These are phyloP conservation scores for Baronia brevicornis DNA, from an alignment of 2,888 invertebrate species.

Conservation along the genomic window DNA sequence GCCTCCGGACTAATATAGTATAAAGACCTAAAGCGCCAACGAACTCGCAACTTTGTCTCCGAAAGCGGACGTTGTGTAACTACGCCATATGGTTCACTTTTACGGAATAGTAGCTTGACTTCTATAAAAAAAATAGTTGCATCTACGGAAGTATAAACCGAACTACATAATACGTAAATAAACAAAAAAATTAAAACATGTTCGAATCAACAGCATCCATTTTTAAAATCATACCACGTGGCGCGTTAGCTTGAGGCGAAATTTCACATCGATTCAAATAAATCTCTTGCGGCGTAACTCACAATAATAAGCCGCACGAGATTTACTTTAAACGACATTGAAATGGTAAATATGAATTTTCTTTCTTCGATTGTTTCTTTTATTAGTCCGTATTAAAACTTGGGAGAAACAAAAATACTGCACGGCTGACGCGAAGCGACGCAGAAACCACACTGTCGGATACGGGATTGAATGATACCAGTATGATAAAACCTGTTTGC, in stretches of 20 bases:
- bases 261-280: constrained; percentile 42
- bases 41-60: too few relatives aligned
- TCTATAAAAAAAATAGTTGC: too few relatives aligned
- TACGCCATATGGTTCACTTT: too few relatives aligned
- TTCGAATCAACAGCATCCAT: constrained; percentile 6
- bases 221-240: constrained; percentile 2
- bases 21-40: too few relatives aligned
- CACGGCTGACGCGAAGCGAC: constrained; percentile 3
- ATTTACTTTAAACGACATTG: constrained; percentile 57
- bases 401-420: not conserved
- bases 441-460: constrained; percentile 8
- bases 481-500: too few relatives aligned
- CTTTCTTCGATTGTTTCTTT: constrained; percentile 4
- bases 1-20: too few relatives aligned
- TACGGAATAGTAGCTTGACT: too few relatives aligned
- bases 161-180: not conserved
- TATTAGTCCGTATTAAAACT: constrained; percentile 2
- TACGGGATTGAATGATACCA: constrained; percentile 9
- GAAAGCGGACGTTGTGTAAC: too few relatives aligned
- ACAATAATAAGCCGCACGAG: constrained; percentile 59
- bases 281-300: constrained; percentile 52
- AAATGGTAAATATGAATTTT: constrained; percentile 18
- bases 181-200: constrained; percentile 1
- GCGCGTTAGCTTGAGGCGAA: not conserved
- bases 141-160: too few relatives aligned